phyloP scores from a whole-genome alignment of 2,888 invertebrate genomes.

The Pimpla rufipes region DNA sequence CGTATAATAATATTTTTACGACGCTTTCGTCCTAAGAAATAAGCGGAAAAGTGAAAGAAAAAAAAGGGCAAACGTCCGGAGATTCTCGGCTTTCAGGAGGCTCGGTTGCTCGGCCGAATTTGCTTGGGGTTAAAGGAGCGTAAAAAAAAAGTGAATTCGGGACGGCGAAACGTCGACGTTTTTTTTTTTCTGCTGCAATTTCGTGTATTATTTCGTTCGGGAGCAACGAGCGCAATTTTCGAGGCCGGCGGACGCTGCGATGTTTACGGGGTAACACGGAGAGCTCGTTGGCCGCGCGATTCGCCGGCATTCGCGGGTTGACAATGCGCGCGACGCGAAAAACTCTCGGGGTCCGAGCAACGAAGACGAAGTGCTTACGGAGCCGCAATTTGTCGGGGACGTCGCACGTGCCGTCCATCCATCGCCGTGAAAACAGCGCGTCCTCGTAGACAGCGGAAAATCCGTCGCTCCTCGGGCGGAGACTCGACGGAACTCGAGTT shows the following conservation, averaged over 20 bases:
- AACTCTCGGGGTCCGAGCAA: slow-evolving; percentile 9
- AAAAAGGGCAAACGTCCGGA: neutral
- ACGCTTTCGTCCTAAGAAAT: neutral
- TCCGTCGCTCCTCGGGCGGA: slow-evolving; percentile 14
- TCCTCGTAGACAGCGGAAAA: slow-evolving; percentile 25
- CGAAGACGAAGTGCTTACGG: slow-evolving; percentile 55
- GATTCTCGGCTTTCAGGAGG: neutral
- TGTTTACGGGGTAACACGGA: slow-evolving; percentile 13
- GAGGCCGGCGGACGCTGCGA: neutral
- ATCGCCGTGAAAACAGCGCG: slow-evolving; percentile 19
- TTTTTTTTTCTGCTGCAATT: neutral
- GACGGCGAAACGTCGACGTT: neutral
- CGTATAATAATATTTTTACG: neutral
- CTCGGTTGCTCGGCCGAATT: neutral
- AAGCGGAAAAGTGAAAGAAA: neutral
- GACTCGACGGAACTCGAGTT: neutral
- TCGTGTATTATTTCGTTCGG: neutral
- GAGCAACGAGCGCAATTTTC: slow-evolving; percentile 5
- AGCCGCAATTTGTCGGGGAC: slow-evolving; percentile 57
- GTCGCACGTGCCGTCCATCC: slow-evolving; percentile 52
- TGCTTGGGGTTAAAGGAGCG: neutral
- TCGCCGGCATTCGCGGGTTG: slow-evolving; percentile 27
- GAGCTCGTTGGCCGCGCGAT: slow-evolving; percentile 15
- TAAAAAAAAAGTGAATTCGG: neutral
- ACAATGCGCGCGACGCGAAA: slow-evolving; percentile 13